Evolutionary conservation across 2,888 invertebrate genomes (phyloP), one percentile per base, ranked within the genome.

Genomic region (Chymomyza caudatula): DNA sequence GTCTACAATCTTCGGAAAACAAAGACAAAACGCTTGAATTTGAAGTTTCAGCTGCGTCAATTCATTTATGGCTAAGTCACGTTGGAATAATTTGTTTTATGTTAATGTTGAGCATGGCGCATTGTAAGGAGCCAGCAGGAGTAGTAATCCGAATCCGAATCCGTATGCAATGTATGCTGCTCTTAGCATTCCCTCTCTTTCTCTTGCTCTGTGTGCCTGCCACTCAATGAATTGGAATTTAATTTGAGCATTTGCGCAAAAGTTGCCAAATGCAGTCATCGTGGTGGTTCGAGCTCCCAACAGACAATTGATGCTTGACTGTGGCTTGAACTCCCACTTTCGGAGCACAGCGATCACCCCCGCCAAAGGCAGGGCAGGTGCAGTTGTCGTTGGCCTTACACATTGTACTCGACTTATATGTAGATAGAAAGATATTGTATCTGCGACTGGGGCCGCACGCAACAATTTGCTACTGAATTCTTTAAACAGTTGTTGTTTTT

Each of bases 61-160:
- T 85, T 89, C 90, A 89, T 90, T 90, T 90, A 90, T 90, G 90
- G 90, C 86, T 87, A 83, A 90, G 90, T 90, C 90, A 90, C 90
- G 90, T 90, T 90, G 90, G 90, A 90, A 90, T 90, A 90, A 90
- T 90, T 90, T 90, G 90, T 90, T 89, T 90, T 90, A 90, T 90
- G 90, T 89, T 90, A 90, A 90, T 90, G 88, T 76, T 73, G 79
- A 86, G 83, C 85, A 88, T 86, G 86, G 81, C 80, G 73, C 85
- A 86, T 80, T 87, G 87, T 77, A 73, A 74, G 58, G 71, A 67
- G 69, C 76, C 65, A 63, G 47, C 49, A 51, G 23, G 29, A 59
- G n/a, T 52, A 59, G 11, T n/a, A 44, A 58, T 13, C 42, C 13
- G 11, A 19, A 37, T 20, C 51, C 13, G 43, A 52, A 54, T 25